phyloP scores from a whole-genome alignment of 2,888 invertebrate genomes.

The Dicyrtomina minuta region DNA sequence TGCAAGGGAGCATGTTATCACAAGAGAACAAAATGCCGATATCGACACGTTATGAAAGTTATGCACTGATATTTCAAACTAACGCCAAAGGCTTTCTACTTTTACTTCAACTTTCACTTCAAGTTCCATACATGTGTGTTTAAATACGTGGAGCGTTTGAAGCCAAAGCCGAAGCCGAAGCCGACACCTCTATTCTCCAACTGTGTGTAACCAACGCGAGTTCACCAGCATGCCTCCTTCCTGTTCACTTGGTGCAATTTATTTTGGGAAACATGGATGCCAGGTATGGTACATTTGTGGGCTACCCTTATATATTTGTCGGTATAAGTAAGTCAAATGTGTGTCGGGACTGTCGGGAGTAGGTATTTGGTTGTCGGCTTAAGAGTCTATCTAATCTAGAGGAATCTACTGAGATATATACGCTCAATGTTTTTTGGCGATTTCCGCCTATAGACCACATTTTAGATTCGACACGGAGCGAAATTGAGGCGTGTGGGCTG shows the following conservation, averaged over 20 bases:
- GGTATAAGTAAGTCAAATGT: neutral
- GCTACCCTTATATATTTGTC: too few relatives aligned
- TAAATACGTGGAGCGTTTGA: neutral
- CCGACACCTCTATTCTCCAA: neutral
- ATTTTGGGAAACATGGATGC: conserved; percentile 14
- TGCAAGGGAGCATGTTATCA: too few relatives aligned
- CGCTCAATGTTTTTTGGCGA: neutral
- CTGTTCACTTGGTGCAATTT: conserved; percentile 21
- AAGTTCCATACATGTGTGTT: neutral
- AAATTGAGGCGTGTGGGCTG: conserved; percentile 26
- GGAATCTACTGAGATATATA: neutral
- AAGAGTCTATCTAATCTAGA: too few relatives aligned
- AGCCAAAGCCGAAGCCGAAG: neutral
- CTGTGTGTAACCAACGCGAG: neutral
- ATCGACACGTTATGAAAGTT: too few relatives aligned
- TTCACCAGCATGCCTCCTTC: neutral
- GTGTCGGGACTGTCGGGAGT: neutral
- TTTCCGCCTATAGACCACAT: conserved; percentile 5
- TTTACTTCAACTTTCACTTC: neutral
- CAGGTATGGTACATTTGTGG: neutral
- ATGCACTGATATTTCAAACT: too few relatives aligned
- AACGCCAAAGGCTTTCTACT: neutral
- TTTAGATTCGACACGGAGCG: conserved; percentile 9
- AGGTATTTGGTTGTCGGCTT: neutral
- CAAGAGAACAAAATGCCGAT: too few relatives aligned